A percentile compares a stretch with the other conserved stretches of the same genome.
Evolutionary conservation across 2,888 invertebrate species (phyloP).

Genomic region (Ceratothoa steindachneri): DNA sequence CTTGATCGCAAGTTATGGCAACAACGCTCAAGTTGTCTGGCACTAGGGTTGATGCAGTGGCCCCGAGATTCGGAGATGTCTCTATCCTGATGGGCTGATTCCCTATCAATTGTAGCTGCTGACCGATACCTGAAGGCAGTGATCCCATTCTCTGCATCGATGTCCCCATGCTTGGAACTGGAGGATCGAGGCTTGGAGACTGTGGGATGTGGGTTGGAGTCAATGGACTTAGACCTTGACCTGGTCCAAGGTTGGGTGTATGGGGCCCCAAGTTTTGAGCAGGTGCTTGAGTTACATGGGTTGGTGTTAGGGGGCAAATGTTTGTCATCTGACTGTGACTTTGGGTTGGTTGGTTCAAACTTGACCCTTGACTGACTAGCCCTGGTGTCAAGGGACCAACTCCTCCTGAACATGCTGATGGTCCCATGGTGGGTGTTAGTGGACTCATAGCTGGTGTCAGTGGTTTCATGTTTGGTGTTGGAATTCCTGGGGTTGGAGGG

Average conservation of each 20-base stretch:
- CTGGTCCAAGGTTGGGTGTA: not conserved
- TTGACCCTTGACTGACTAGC: slow-evolving; percentile 1
- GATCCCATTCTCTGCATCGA: not conserved
- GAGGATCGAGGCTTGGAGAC: not conserved
- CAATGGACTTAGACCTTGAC: not conserved
- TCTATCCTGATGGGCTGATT: not conserved
- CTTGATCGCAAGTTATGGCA: slow-evolving; percentile 10
- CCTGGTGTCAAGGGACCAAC: not conserved
- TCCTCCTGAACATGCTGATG: not conserved
- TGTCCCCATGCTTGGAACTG: not conserved
- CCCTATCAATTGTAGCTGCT: not conserved
- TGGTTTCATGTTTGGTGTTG: slow-evolving; percentile 6
- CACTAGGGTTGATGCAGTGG: not conserved
- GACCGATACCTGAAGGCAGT: not conserved
- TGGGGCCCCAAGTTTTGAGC: slow-evolving; percentile 1
- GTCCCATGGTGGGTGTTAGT: not conserved
- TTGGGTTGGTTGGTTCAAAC: not conserved
- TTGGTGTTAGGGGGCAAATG: slow-evolving; percentile 1
- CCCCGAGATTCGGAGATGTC: not conserved
- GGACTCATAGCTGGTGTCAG: not conserved
- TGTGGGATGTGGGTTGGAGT: not conserved
- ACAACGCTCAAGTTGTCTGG: not conserved
- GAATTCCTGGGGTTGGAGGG: slow-evolving; percentile 23
- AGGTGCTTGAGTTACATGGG: not conserved
- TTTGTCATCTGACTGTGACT: not conserved